These are phyloP conservation scores for Drosophila paulistorum DNA, from an alignment of 1,140 invertebrate species.

Conservation along the genomic window DNA sequence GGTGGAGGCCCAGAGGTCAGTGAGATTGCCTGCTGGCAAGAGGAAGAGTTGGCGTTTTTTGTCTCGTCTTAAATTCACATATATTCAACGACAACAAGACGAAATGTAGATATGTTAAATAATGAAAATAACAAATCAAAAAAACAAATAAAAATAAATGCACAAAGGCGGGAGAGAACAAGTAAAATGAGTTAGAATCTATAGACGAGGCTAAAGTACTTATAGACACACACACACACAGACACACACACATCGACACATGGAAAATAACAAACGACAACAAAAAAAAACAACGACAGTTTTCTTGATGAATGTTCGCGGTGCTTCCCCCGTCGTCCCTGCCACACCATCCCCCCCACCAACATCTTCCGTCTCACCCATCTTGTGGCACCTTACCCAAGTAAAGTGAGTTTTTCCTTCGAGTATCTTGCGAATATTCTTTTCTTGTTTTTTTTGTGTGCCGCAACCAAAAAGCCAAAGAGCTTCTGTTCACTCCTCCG, in stretches of 20 bases:
- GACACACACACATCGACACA: constrained; percentile 26
- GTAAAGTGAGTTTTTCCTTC: constrained; percentile 66
- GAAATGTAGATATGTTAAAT: constrained; percentile 48
- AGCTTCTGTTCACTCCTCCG: constrained; percentile 8
- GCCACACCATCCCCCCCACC: not conserved
- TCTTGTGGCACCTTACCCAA: not conserved
- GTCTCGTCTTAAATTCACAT: constrained; percentile 18
- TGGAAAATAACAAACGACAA: constrained; percentile 16
- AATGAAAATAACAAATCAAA: constrained; percentile 54
- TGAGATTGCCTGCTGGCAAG: not conserved
- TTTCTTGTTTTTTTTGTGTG: constrained; percentile 54
- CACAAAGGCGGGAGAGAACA: constrained; percentile 1
- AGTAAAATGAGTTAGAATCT: constrained; percentile 67
- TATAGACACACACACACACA: constrained; percentile 56
- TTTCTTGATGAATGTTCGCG: constrained; percentile 80
- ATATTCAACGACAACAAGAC: constrained; percentile 42
- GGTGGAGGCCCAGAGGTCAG: constrained; percentile 3
- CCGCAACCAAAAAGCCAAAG: constrained; percentile 51
- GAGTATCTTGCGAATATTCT: constrained; percentile 48
- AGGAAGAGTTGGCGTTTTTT: not conserved
- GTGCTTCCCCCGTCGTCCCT: constrained; percentile 11
- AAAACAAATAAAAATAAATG: constrained; percentile 39
- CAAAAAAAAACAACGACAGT: constrained; percentile 72
- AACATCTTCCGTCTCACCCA: not conserved
- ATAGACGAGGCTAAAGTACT: constrained; percentile 65